Conservation (phyloP, 2,113 vertebrate genomes). For the Triplophysa tibetana region DNA sequence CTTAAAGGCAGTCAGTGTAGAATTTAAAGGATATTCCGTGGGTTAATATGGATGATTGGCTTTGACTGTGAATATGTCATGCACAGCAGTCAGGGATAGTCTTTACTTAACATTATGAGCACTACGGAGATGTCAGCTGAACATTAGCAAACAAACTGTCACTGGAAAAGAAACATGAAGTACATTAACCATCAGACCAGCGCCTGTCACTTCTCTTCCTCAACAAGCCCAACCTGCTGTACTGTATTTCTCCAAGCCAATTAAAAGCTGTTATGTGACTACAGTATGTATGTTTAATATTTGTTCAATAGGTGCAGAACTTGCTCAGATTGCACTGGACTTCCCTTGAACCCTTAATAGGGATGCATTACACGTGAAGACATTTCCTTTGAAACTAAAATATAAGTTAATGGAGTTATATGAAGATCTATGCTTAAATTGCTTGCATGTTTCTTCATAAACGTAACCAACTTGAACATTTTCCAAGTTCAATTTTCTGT, state of each 20-base stretch:
- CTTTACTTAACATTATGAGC: neutral
- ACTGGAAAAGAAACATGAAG: conserved; percentile 1
- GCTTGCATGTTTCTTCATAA: no score
- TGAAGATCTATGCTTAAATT: no score
- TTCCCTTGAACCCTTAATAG: neutral
- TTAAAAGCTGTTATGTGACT: neutral
- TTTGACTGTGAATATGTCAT: neutral
- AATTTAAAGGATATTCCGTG: neutral
- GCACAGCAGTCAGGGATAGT: neutral
- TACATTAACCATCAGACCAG: neutral
- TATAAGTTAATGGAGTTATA: no score
- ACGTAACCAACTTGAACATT: no score
- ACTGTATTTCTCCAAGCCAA: no score
- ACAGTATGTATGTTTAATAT: neutral
- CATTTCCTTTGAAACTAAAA: neutral
- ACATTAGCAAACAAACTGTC: conserved; percentile 10
- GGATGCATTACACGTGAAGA: neutral
- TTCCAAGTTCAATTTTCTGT: no score
- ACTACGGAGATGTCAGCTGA: neutral
- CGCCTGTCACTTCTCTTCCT: neutral
- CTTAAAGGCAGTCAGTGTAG: neutral
- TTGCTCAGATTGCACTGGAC: neutral
- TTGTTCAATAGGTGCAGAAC: neutral
- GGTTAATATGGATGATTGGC: neutral
- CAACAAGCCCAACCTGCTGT: neutral